Evolutionary conservation across 2,113 vertebrate species (phyloP).

Genomic region (Larimichthys polyactis): DNA sequence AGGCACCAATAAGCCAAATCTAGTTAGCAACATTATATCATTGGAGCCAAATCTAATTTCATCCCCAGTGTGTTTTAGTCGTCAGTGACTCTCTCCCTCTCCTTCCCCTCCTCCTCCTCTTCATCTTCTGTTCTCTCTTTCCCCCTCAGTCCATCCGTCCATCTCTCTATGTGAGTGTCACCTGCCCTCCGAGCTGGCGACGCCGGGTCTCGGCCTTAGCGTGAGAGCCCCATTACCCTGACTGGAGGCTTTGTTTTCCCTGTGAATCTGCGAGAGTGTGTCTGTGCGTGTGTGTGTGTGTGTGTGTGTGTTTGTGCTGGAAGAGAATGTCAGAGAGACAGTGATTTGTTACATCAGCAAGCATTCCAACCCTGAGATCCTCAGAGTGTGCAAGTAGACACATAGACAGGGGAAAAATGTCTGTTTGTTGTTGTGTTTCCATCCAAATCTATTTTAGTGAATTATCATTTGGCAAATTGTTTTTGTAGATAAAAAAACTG

Average conservation of each 20-base stretch:
- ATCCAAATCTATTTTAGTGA: slow-evolving; percentile 19
- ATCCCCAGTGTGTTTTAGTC: slow-evolving; percentile 75
- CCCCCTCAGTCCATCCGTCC: slow-evolving; percentile 59
- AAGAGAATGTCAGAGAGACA: slow-evolving; percentile 72
- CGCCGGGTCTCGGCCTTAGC: slow-evolving; percentile 78
- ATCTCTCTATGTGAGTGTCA: slow-evolving; percentile 77
- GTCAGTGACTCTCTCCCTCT: slow-evolving; percentile 52
- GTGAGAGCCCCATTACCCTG: slow-evolving; percentile 79
- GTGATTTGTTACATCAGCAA: slow-evolving; percentile 76
- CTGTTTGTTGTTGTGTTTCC: slow-evolving; percentile 13
- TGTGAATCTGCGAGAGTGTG: slow-evolving; percentile 68
- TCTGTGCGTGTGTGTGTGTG: slow-evolving; percentile 40
- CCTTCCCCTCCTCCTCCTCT: slow-evolving; percentile 17
- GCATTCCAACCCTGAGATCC: slow-evolving; percentile 69
- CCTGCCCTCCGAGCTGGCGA: slow-evolving; percentile 79
- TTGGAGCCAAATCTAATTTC: slow-evolving; percentile 84
- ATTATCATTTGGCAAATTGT: slow-evolving; percentile 6
- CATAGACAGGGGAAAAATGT: background rate
- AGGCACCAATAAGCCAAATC: slow-evolving; percentile 85
- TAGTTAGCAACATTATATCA: slow-evolving; percentile 83
- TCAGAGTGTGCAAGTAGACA: slow-evolving; percentile 46
- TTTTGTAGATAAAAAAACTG: background rate
- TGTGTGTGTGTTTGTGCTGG: slow-evolving; percentile 42
- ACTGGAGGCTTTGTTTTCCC: slow-evolving; percentile 80
- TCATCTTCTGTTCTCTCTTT: slow-evolving; percentile 36